Evolutionary conservation across 1,140 invertebrate genomes (phyloP).

Genomic region (Scaptomyza pallida): DNA sequence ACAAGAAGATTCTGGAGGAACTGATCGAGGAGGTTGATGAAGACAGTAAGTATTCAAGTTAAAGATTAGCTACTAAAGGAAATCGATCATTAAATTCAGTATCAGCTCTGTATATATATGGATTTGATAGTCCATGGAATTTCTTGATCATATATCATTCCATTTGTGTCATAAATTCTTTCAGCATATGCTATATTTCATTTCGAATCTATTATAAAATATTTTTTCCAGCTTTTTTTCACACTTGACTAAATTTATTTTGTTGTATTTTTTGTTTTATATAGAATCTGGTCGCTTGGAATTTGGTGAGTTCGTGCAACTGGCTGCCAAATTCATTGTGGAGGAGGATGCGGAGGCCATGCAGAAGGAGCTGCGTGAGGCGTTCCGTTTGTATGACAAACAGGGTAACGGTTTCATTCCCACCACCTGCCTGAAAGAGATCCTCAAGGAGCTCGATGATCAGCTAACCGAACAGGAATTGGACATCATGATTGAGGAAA

Average conservation of each 20-base stretch:
- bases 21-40: slow-evolving; percentile 98
- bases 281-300: slow-evolving; percentile 96
- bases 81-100: slow-evolving; percentile 2
- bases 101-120: slow-evolving; percentile 13
- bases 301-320: slow-evolving; percentile 96
- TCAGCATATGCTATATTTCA: slow-evolving; percentile 27
- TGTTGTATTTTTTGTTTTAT: background rate
- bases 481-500: slow-evolving; percentile 98
- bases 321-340: slow-evolving; percentile 97
- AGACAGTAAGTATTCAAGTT: slow-evolving; percentile 90
- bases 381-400: slow-evolving; percentile 95
- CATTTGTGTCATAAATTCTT: slow-evolving; percentile 44
- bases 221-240: slow-evolving; percentile 31
- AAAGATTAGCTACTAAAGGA: background rate
- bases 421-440: slow-evolving; percentile 95
- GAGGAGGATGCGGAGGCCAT: slow-evolving; percentile 97
- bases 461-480: slow-evolving; percentile 96
- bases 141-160: slow-evolving; percentile 9
- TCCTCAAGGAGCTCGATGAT: slow-evolving; percentile 95
- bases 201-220: background rate
- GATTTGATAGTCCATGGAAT: slow-evolving; percentile 2
- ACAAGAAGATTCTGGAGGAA: slow-evolving; percentile 96
- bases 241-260: slow-evolving; percentile 9
- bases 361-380: slow-evolving; percentile 96
- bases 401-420: slow-evolving; percentile 98